phyloP scores from a whole-genome alignment of 2,888 invertebrate genomes.

The Fissipunctia ypsillon region DNA sequence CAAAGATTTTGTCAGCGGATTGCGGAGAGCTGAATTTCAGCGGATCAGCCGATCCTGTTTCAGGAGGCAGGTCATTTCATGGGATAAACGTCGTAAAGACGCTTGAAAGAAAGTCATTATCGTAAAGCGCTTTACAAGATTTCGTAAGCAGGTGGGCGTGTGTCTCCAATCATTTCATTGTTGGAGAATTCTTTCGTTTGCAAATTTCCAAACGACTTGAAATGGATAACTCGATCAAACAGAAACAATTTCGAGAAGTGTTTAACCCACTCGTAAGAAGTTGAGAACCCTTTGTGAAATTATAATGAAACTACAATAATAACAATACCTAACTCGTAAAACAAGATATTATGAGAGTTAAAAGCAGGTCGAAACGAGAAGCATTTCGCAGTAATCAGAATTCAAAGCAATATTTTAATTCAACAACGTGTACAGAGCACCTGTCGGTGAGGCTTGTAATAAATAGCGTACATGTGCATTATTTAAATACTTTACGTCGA shows the following conservation, averaged over 20 bases:
- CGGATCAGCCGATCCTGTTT: constrained; percentile 80
- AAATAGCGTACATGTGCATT: constrained; percentile 65
- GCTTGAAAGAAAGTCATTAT: constrained; percentile 68
- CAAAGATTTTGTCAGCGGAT: constrained; percentile 85
- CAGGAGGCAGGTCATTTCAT: constrained; percentile 76
- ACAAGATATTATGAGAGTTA: constrained; percentile 26
- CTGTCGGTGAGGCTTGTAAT: constrained; percentile 64
- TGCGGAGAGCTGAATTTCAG: constrained; percentile 77
- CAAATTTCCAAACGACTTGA: constrained; percentile 50
- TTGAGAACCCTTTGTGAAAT: constrained; percentile 37
- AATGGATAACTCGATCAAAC: constrained; percentile 48
- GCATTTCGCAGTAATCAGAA: constrained; percentile 41
- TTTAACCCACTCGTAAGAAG: constrained; percentile 10
- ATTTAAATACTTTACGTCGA: constrained; percentile 65
- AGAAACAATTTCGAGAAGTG: constrained; percentile 35
- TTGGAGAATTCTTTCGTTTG: constrained; percentile 36
- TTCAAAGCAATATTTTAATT: constrained; percentile 65
- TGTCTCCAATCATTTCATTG: constrained; percentile 60
- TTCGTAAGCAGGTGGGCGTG: constrained; percentile 57
- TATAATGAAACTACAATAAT: constrained; percentile 36
- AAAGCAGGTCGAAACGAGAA: constrained; percentile 31
- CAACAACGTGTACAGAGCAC: constrained; percentile 58
- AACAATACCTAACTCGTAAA: constrained; percentile 18
- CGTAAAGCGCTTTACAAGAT: constrained; percentile 71
- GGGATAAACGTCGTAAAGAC: constrained; percentile 67